These are phyloP conservation scores for Chaetorhynchus papuensis DNA, from an alignment of 2,113 vertebrate genomes.

Conservation along the genomic window DNA sequence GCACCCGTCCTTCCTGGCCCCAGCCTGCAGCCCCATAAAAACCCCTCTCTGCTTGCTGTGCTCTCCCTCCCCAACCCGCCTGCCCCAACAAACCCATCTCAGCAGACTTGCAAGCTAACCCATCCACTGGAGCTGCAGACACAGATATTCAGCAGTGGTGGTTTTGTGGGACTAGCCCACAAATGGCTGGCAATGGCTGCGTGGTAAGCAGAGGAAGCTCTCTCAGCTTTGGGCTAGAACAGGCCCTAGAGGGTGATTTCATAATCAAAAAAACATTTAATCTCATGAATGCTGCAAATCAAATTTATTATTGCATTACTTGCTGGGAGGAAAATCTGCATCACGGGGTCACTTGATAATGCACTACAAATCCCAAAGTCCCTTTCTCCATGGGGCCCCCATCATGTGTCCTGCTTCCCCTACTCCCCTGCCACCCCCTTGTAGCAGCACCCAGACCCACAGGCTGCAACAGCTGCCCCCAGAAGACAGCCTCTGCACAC, in stretches of 20 bases:
- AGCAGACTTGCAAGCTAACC: background rate
- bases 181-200: slow-evolving; percentile 69
- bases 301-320: slow-evolving; percentile 74
- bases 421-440: background rate
- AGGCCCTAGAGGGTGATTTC: slow-evolving; percentile 73
- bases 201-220: slow-evolving; percentile 41
- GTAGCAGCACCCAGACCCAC: rapidly evolving
- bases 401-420: background rate
- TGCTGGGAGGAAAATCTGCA: slow-evolving; percentile 58
- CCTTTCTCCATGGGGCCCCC: background rate
- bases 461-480: background rate
- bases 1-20: background rate
- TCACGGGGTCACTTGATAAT: slow-evolving; percentile 14
- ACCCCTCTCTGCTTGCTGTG: background rate
- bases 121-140: slow-evolving; percentile 20
- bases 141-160: slow-evolving; percentile 43
- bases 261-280: slow-evolving; percentile 73
- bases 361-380: slow-evolving; percentile 22
- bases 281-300: slow-evolving; percentile 69
- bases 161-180: slow-evolving; percentile 72
- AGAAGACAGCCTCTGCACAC: background rate
- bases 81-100: background rate
- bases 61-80: background rate
- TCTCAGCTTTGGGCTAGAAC: slow-evolving; percentile 69
- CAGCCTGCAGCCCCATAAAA: background rate